A percentile compares a stretch with the other conserved stretches of the same genome.
Evolutionary conservation across 2,113 vertebrate genomes (phyloP).

Genomic region (Kobus ellipsiprymnus): DNA sequence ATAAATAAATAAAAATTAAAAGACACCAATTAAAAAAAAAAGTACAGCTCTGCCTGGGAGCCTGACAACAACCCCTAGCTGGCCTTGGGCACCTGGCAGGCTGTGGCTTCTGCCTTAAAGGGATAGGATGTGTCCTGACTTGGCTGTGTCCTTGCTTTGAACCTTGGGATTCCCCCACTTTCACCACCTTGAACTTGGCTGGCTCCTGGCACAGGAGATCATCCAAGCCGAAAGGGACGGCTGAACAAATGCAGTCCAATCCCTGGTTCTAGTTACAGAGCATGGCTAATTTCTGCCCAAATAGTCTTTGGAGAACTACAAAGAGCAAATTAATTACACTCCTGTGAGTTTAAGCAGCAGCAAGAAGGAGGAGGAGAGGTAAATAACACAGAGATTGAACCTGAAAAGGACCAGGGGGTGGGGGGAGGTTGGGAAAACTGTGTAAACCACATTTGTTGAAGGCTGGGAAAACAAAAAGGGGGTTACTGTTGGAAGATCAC

Average conservation of each 20-base stretch:
- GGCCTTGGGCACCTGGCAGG: neutral
- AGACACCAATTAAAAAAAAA: neutral
- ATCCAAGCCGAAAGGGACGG: neutral
- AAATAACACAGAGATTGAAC: neutral
- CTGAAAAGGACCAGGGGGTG: neutral
- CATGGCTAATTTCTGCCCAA: neutral
- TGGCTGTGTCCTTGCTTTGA: neutral
- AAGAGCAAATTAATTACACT: slow-evolving; percentile 45
- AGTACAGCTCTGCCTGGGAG: neutral
- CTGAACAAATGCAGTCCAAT: neutral
- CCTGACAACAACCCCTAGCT: neutral
- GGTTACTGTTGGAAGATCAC: neutral
- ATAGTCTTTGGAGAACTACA: slow-evolving; percentile 2
- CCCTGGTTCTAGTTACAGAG: neutral
- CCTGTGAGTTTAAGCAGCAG: neutral
- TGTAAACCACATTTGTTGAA: neutral
- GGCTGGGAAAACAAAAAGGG: neutral
- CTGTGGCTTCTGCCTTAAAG: neutral
- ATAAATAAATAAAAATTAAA: neutral
- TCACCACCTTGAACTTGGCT: neutral
- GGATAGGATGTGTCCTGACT: neutral
- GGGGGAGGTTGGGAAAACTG: neutral
- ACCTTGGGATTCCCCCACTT: neutral
- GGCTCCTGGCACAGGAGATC: neutral
- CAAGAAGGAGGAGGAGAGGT: neutral